phyloP scores from a whole-genome alignment of 2,888 invertebrate genomes.

The Amorpha juglandis region DNA sequence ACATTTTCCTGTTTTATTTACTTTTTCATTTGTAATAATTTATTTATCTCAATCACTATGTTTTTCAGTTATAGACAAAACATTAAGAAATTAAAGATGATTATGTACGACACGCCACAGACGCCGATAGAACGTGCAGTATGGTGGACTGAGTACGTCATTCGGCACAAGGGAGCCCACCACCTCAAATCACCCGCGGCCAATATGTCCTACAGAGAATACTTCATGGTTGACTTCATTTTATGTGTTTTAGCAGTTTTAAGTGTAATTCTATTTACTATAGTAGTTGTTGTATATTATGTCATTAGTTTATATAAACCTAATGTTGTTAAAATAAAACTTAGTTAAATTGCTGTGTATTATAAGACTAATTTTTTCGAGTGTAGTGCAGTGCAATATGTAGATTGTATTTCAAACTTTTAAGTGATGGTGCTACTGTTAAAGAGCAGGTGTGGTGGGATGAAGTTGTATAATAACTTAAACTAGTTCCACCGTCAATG shows the following conservation, averaged over 20 bases:
- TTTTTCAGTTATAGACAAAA: conserved; percentile 18
- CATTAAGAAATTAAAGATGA: not conserved
- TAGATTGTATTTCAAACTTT: too few species aligned
- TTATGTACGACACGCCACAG: conserved; percentile 20
- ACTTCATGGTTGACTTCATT: conserved; percentile 34
- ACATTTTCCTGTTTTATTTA: too few species aligned
- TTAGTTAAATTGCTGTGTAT: not conserved
- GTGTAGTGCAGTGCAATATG: too few species aligned
- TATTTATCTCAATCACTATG: not conserved
- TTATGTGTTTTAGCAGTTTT: conserved; percentile 19
- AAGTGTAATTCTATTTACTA: not conserved
- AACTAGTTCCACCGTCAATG: too few species aligned
- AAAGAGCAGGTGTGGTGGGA: too few species aligned
- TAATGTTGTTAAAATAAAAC: not conserved
- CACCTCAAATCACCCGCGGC: conserved; percentile 24
- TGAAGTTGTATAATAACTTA: too few species aligned
- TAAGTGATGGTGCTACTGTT: too few species aligned
- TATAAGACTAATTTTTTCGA: too few species aligned
- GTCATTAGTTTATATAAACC: not conserved
- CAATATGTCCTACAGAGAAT: conserved; percentile 40
- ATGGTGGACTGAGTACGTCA: conserved; percentile 65
- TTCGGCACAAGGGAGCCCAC: conserved; percentile 47
- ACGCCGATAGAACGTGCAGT: conserved; percentile 32
- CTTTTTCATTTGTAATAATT: not conserved
- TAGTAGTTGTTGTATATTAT: not conserved